These are phyloP conservation scores for Tolmerus cingulatus DNA, from an alignment of 2,888 invertebrate genomes.

Conservation along the genomic window DNA sequence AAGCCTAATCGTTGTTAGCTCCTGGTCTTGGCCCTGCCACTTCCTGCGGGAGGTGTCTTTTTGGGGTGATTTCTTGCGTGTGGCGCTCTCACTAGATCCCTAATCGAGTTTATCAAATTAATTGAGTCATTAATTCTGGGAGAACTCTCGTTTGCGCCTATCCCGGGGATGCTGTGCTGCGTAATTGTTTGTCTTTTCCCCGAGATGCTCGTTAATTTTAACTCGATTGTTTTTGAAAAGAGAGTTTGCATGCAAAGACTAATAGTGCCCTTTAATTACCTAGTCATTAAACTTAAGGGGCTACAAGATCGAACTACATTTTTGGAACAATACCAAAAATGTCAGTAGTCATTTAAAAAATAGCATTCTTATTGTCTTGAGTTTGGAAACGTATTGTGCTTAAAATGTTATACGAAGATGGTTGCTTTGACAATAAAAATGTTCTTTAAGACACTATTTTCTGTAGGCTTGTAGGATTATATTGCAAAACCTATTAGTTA, in stretches of 20 bases:
- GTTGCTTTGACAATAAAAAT: no score
- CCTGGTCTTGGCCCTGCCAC: neutral
- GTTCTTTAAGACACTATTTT: no score
- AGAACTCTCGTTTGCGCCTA: neutral
- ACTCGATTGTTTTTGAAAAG: neutral
- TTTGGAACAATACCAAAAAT: no score
- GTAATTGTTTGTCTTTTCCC: neutral
- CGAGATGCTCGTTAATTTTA: neutral
- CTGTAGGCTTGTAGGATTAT: no score
- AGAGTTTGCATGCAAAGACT: neutral
- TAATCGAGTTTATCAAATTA: constrained; percentile 35
- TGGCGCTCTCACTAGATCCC: neutral
- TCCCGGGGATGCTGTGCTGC: neutral
- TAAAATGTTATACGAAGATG: no score
- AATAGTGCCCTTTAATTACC: neutral
- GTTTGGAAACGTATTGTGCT: no score
- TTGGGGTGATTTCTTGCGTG: neutral
- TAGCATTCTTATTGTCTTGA: no score
- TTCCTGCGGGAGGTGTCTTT: neutral
- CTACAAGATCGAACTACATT: neutral
- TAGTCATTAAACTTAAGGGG: neutral
- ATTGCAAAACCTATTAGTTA: no score
- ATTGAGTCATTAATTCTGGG: constrained; percentile 26
- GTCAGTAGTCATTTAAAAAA: no score
- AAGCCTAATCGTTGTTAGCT: constrained; percentile 33